These are phyloP conservation scores for Drosophila imparisetae DNA, from an alignment of 2,888 invertebrate species.

Conservation along the genomic window DNA sequence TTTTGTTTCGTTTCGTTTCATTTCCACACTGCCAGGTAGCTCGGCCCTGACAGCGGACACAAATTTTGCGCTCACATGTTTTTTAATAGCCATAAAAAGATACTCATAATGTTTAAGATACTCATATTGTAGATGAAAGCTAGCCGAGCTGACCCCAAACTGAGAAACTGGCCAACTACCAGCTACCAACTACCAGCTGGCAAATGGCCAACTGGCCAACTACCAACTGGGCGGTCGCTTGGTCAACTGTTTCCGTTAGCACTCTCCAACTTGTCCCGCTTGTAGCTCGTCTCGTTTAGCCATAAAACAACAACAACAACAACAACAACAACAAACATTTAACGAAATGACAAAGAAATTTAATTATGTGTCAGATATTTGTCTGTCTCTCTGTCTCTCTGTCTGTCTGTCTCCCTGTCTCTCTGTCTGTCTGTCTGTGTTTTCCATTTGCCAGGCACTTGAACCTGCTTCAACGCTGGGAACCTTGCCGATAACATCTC, in stretches of 20 bases:
- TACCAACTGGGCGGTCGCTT: slow-evolving; percentile 39
- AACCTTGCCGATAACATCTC: slow-evolving; percentile 34
- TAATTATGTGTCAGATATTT: slow-evolving; percentile 43
- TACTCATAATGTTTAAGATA: slow-evolving; percentile 42
- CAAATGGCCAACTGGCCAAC: slow-evolving; percentile 14
- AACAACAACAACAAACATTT: slow-evolving; percentile 17
- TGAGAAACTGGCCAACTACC: slow-evolving; percentile 51
- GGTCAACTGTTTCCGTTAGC: slow-evolving; percentile 68
- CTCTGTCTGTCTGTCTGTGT: not conserved
- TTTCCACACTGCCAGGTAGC: slow-evolving; percentile 23
- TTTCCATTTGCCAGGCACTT: slow-evolving; percentile 37
- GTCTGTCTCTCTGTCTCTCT: slow-evolving; percentile 4
- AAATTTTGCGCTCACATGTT: slow-evolving; percentile 44
- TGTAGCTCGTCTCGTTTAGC: slow-evolving; percentile 57
- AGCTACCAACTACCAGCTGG: slow-evolving; percentile 13
- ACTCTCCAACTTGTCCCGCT: slow-evolving; percentile 56
- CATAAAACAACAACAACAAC: slow-evolving; percentile 37
- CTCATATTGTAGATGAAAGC: slow-evolving; percentile 69
- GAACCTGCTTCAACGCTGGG: slow-evolving; percentile 43
- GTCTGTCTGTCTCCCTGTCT: not conserved
- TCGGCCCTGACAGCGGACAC: slow-evolving; percentile 3
- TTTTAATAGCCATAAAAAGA: slow-evolving; percentile 71
- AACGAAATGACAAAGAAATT: slow-evolving; percentile 44
- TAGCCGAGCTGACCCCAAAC: slow-evolving; percentile 61
- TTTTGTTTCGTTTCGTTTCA: slow-evolving; percentile 26